Conservation (phyloP, 64 coral and sea anemone species). For the Actinia equina region DNA sequence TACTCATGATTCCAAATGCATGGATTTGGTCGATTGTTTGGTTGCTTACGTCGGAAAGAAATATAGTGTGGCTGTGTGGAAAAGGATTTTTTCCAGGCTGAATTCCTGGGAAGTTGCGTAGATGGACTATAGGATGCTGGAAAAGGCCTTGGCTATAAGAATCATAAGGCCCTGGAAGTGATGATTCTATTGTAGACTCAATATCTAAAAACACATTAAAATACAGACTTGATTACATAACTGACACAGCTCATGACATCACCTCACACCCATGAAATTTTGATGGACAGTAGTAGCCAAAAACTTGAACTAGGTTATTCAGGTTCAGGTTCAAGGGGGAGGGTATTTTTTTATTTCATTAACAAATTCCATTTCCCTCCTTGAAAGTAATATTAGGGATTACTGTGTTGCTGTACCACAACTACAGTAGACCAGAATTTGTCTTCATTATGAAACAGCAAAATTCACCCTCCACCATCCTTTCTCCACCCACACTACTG, state of each 20-base stretch:
- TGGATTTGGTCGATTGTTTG: conserved; percentile 58
- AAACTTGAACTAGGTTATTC: no score
- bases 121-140: conserved; percentile 90
- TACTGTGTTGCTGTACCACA: no score
- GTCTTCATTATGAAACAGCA: no score
- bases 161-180: conserved; percentile 78
- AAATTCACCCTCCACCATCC: no score
- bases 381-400: no score
- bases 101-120: conserved; percentile 84
- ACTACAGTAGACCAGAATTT: no score
- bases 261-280: no score
- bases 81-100: conserved; percentile 53
- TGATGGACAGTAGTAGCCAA: no score
- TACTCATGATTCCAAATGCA: conserved; percentile 73
- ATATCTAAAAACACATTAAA: conserved; percentile 48
- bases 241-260: not conserved
- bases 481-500: no score
- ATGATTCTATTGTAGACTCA: conserved; percentile 24
- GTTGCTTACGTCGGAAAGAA: conserved; percentile 63
- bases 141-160: conserved; percentile 65
- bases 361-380: no score
- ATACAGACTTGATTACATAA: not conserved
- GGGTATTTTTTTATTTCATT: no score
- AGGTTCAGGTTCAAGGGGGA: no score
- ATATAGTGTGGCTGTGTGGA: conserved; percentile 64